phyloP scores from a whole-genome alignment of 2,888 invertebrate genomes.

The Erebia palarica region DNA sequence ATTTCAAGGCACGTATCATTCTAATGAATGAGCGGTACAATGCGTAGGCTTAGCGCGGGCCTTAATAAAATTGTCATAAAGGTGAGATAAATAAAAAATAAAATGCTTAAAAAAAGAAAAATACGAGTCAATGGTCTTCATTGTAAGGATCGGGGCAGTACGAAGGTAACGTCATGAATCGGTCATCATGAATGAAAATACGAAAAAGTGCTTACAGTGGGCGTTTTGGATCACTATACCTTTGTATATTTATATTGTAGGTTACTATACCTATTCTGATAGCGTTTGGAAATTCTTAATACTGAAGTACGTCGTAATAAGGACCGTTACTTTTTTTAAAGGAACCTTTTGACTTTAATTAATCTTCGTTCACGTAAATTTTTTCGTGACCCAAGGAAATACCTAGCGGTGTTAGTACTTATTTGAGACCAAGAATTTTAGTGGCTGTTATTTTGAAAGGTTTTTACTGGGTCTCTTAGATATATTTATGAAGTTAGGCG shows the following conservation, averaged over 20 bases:
- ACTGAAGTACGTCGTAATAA: no score
- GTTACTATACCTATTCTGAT: slow-evolving; percentile 2
- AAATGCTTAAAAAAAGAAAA: slow-evolving; percentile 46
- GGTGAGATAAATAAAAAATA: slow-evolving; percentile 61
- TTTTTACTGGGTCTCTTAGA: no score
- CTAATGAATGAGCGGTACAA: slow-evolving; percentile 66
- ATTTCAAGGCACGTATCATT: slow-evolving; percentile 52
- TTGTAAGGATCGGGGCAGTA: slow-evolving; percentile 49
- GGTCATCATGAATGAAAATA: slow-evolving; percentile 37
- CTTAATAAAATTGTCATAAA: slow-evolving; percentile 77
- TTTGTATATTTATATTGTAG: neutral
- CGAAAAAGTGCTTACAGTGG: slow-evolving; percentile 45
- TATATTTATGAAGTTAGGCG: no score
- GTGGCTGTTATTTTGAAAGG: no score
- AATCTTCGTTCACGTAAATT: no score
- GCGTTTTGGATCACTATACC: slow-evolving; percentile 27
- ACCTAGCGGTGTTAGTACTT: no score
- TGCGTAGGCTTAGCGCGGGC: slow-evolving; percentile 63
- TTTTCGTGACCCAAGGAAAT: no score
- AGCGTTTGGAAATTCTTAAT: neutral
- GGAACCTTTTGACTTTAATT: no score
- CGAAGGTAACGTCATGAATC: slow-evolving; percentile 38
- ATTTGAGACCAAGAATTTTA: no score
- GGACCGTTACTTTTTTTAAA: no score
- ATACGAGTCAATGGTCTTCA: slow-evolving; percentile 57